Percentiles rank a stretch among this genome's conserved stretches.
Evolutionary conservation across 2,888 invertebrate genomes (phyloP).

Genomic region (Eupeodes latifasciatus): DNA sequence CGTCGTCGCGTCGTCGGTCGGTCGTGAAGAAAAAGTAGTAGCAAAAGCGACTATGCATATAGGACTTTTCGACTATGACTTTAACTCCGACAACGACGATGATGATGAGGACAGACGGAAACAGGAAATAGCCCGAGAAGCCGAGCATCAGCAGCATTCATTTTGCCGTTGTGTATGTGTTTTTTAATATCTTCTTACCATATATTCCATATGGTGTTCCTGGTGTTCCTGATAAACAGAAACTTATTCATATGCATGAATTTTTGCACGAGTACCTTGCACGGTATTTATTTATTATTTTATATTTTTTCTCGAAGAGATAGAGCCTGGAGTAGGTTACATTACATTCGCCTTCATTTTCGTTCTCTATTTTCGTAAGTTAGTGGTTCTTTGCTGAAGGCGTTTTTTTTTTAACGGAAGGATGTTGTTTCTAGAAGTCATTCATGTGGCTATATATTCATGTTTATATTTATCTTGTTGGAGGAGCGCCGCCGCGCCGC

Average conservation of each 20-base stretch:
- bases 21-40: conserved; percentile 32
- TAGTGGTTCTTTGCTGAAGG: conserved; percentile 45
- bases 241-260: conserved; percentile 76
- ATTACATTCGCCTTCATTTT: neutral
- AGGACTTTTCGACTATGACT: too few relatives aligned
- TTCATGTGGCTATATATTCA: conserved; percentile 15
- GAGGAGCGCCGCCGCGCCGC: neutral
- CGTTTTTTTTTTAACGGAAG: conserved; percentile 1
- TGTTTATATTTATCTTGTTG: neutral
- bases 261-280: conserved; percentile 49
- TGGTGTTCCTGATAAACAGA: conserved; percentile 74
- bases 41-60: neutral
- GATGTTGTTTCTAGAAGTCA: conserved; percentile 52
- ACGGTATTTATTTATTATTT: conserved; percentile 33
- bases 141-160: conserved; percentile 16
- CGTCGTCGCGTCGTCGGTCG: neutral
- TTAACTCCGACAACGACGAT: too few relatives aligned
- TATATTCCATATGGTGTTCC: conserved; percentile 70
- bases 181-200: conserved; percentile 63
- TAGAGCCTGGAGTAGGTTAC: conserved; percentile 34
- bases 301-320: conserved; percentile 33
- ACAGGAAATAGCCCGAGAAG: conserved; percentile 49
- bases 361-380: conserved; percentile 41
- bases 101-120: conserved; percentile 13
- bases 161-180: conserved; percentile 16